Conservation (phyloP, 2,797 vertebrate genomes). For the Peromyscus attwateri region DNA sequence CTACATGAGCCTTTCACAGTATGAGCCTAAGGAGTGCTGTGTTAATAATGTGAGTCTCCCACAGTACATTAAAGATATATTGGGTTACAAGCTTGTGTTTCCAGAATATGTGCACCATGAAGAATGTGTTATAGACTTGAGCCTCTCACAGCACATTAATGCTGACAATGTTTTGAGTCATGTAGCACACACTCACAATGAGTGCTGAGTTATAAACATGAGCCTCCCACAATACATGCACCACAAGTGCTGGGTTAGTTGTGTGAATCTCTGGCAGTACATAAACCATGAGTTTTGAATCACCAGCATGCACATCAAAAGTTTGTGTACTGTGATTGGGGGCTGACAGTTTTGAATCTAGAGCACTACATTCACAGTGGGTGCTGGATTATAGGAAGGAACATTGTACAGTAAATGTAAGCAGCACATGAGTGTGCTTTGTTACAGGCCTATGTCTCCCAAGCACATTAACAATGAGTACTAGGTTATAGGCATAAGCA, state of each 20-base stretch:
- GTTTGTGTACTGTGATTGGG: neutral
- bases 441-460: neutral
- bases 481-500: neutral
- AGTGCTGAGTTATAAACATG: too few relatives aligned
- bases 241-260: neutral
- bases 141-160: neutral
- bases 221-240: too few relatives aligned
- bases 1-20: neutral
- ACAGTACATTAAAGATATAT: neutral
- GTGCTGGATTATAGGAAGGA: neutral
- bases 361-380: neutral
- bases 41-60: neutral
- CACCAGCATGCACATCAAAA: neutral
- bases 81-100: neutral
- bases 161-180: neutral
- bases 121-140: neutral
- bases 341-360: neutral
- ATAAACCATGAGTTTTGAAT: neutral
- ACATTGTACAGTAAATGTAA: neutral
- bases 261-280: neutral
- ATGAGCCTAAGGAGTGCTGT: neutral
- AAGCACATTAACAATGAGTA: neutral
- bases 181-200: too few relatives aligned
- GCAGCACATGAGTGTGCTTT: neutral
- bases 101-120: neutral